Base-by-base conservation (phyloP, 2,888 invertebrate genomes). In the Teleiodes luculella region DNA sequence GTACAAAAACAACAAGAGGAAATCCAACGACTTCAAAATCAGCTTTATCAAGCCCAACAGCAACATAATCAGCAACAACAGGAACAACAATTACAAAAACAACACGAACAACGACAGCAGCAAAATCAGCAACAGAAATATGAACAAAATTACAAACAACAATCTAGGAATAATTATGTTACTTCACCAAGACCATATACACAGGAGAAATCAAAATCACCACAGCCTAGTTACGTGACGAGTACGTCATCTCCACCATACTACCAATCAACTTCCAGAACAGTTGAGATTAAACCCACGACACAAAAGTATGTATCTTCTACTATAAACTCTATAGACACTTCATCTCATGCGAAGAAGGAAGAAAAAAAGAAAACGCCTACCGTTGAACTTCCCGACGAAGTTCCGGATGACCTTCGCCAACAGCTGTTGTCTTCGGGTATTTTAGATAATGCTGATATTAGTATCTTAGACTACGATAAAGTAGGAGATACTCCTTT, bases 401-500 rank as follows among this genome's bases (percentile, higher is more conserved):
- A 97, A 87, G 96, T 96, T 5, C 97, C 97, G 3, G 96, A 96
- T 62, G 96, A 97, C 66, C 90, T 97, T 45, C 91, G 96, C 37
- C 92, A 95, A 72, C 96, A 97, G 68, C 83, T 97, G 4, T 81
- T 96, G 45, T 94, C 95, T 48, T 96, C 96, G 0, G 97, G 97
- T 36, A 96, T 97, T 65, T 85, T 97, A 53, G 94, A 95, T 64
- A 95, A 96, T 70, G 96, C 96, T 43, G 95, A 96, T 66, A 96
- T 97, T 57, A 96, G 96, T 63, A 92, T 97, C 47, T 83, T 96
- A 56, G 96, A 96, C 81, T 96, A 96, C 67, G 96, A 96, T 70
- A 96, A 96, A 88, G 93, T 96, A 37, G 96, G 96, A 30, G 96
- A 95, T 59, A 95, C 95, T 53, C 94, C 95, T 3, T 86, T 96